These are phyloP conservation scores for Atractosteus spatula DNA, from an alignment of 2,113 vertebrate genomes.

Conservation along the genomic window DNA sequence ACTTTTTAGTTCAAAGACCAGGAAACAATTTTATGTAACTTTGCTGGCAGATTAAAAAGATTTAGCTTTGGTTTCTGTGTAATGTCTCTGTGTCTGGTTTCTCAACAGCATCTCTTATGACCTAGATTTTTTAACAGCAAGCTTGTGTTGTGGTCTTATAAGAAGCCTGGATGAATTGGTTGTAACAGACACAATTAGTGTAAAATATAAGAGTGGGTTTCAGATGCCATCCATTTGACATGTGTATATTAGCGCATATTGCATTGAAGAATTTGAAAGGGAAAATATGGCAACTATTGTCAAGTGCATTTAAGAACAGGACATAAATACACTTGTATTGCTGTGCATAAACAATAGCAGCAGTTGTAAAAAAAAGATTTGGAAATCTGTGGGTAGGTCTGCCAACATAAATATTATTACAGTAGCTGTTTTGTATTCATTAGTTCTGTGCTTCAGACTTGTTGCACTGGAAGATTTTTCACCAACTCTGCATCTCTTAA, in stretches of 20 bases:
- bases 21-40: constrained; percentile 14
- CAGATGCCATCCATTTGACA: constrained; percentile 20
- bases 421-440: constrained; percentile 53
- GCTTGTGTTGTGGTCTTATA: constrained; percentile 24
- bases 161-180: constrained; percentile 21
- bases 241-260: constrained; percentile 13
- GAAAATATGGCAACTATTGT: background rate
- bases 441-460: constrained; percentile 28
- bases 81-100: constrained; percentile 15
- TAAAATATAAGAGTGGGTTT: constrained; percentile 22
- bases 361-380: constrained; percentile 64
- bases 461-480: constrained; percentile 14
- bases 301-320: constrained; percentile 17
- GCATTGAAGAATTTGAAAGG: background rate
- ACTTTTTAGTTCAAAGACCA: constrained; percentile 4
- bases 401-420: constrained; percentile 69
- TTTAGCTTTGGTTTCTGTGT: background rate
- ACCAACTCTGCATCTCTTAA: constrained; percentile 16
- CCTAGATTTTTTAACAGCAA: constrained; percentile 28
- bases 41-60: background rate
- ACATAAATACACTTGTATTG: constrained; percentile 51
- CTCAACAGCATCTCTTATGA: constrained; percentile 20
- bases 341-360: constrained; percentile 57
- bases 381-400: constrained; percentile 42
- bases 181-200: constrained; percentile 25